Conservation (phyloP, 2,888 invertebrate genomes). For the Ichneumoninae sp. region DNA sequence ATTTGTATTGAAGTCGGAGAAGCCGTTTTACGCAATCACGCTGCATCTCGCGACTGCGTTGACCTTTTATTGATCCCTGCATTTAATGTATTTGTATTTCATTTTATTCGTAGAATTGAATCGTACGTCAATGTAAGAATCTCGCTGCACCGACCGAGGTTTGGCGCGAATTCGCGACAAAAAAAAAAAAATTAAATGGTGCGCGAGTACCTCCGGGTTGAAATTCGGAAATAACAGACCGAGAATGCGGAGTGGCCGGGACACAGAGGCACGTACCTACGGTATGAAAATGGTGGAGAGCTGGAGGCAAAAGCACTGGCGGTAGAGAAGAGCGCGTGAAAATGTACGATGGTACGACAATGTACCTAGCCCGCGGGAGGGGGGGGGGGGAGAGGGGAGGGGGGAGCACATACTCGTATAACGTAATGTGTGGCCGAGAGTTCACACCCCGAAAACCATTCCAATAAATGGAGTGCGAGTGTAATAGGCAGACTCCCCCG, state of each 20-base stretch:
- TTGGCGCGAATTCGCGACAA: not conserved
- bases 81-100: no score
- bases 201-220: constrained; percentile 12
- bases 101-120: no score
- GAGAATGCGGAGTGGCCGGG: constrained; percentile 31
- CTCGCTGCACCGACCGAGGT: not conserved
- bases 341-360: constrained; percentile 63
- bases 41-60: no score
- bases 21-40: no score
- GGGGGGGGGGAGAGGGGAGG: not conserved
- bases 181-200: not conserved
- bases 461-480: constrained; percentile 63
- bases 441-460: constrained; percentile 63
- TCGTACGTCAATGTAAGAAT: not conserved
- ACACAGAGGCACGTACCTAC: constrained; percentile 15
- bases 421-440: constrained; percentile 65
- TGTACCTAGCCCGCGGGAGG: constrained; percentile 38
- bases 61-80: no score
- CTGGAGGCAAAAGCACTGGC: constrained; percentile 27
- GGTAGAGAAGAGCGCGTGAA: constrained; percentile 45
- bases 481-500: constrained; percentile 60
- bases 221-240: constrained; percentile 52
- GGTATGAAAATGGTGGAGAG: constrained; percentile 27
- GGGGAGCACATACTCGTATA: constrained; percentile 42
- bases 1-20: no score